Evolutionary conservation across 2,888 invertebrate species (phyloP), one percentile per base, ranked within the genome.

Genomic region (Leptinotarsa peninsularis): DNA sequence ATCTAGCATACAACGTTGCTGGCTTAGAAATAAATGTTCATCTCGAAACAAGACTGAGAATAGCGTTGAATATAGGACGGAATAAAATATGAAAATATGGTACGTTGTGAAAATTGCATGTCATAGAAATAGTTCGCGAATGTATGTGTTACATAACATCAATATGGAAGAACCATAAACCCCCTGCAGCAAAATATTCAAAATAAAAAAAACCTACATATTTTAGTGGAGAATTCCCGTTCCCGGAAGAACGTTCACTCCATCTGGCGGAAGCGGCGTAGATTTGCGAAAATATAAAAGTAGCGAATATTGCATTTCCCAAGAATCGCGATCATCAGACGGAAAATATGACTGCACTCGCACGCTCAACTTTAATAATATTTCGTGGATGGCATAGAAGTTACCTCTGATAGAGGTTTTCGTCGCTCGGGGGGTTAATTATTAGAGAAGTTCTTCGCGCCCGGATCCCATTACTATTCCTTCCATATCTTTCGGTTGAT

Each of bases 301-400:
- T 58, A 54, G 71, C 56, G 66, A 71, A 67, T 71, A 67, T 67
- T 67, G 67, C 66, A 66, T 75, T 76, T 77, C 76, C 71, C 75
- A 60, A 76, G 78, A 78, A 76, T 78, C 75, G 73, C 72, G 77
- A 79, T 76, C 71, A 78, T 79, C 79, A 79, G 77, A 78, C 78
- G 67, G 76, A 75, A 78, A 79, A 80, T 80, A 80, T 80, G 69
- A 77, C 78, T 80, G 78, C 77, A 80, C 77, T 74, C 75, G 76
- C 75, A 58, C 52, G 58, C 78, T 73, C 71, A 77, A 80, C 78
- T 81, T 81, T 80, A 79, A 80, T 81, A 80, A 81, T 78, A 80
- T 80, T 79, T 79, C 80, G 79, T 79, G 78, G 73, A 80, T 74
- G 74, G 78, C 78, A 77, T 79, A 75, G 75, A 76, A 80, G 78